These are phyloP conservation scores for Ophion costatus DNA, from an alignment of 2,888 invertebrate species.

Conservation along the genomic window DNA sequence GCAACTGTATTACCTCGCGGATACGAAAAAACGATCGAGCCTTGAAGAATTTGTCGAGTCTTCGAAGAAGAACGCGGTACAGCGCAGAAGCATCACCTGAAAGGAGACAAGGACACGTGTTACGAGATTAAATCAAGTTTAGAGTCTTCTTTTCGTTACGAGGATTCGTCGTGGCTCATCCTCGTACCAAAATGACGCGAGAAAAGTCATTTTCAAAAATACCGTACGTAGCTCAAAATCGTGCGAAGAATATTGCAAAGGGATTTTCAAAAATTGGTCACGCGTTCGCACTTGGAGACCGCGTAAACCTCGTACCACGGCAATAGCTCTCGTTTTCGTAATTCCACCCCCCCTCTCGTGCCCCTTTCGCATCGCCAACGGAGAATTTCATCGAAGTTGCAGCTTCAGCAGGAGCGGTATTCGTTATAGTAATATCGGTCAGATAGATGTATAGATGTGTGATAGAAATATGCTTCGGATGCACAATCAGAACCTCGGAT, in stretches of 20 bases:
- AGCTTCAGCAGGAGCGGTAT: constrained; percentile 6
- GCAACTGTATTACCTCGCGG: constrained; percentile 1
- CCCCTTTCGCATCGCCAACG: neutral
- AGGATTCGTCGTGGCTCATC: neutral
- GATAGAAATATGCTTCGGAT: constrained; percentile 81
- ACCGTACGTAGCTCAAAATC: neutral
- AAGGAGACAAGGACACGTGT: constrained; percentile 58
- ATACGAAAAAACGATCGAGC: neutral
- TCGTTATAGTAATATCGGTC: constrained; percentile 35
- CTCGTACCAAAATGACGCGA: neutral
- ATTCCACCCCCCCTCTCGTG: neutral
- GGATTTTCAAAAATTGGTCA: constrained; percentile 21
- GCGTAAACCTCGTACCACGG: constrained; percentile 4
- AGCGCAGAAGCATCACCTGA: constrained; percentile 75
- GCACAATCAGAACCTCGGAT: constrained; percentile 81
- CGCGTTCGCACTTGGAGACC: constrained; percentile 18
- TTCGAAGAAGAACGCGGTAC: neutral
- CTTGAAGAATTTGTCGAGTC: neutral
- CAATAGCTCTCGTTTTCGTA: constrained; percentile 11
- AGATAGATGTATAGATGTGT: constrained; percentile 59
- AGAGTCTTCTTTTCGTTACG: neutral
- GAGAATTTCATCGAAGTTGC: constrained; percentile 25
- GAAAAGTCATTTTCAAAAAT: neutral
- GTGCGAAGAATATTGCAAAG: constrained; percentile 7
- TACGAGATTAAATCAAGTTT: neutral